These are phyloP conservation scores for Mustelus asterias DNA, from an alignment of 2,113 vertebrate species.

Conservation along the genomic window DNA sequence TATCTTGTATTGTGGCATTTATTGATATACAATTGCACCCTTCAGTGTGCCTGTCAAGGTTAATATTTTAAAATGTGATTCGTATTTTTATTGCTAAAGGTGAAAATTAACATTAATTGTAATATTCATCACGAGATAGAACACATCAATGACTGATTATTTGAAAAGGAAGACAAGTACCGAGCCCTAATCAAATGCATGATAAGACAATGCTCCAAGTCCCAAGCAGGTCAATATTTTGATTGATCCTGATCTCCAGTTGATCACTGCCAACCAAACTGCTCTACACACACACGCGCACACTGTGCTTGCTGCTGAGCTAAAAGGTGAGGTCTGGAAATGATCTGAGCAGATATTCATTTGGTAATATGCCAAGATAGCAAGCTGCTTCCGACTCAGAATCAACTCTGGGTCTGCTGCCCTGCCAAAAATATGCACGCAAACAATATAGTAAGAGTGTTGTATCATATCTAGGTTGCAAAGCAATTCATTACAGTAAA, in stretches of 20 bases:
- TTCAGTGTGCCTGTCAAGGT: neutral
- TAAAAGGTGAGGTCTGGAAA: neutral
- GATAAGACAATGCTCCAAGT: neutral
- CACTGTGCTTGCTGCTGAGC: neutral
- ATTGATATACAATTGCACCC: neutral
- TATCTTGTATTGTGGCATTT: neutral
- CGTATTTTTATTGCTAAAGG: neutral
- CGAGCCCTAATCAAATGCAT: neutral
- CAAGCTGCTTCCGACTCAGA: constrained; percentile 28
- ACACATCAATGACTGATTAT: neutral
- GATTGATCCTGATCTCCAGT: constrained; percentile 46
- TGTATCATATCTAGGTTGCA: neutral
- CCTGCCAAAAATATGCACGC: constrained; percentile 28
- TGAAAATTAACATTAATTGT: neutral
- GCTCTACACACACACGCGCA: constrained; percentile 26
- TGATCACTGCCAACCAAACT: constrained; percentile 43
- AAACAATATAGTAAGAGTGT: neutral
- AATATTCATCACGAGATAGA: neutral
- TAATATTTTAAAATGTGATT: neutral
- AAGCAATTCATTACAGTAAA: neutral
- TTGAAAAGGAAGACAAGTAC: neutral
- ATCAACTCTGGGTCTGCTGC: constrained; percentile 8
- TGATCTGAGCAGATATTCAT: neutral
- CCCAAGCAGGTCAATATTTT: neutral
- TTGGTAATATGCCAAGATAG: neutral